Evolutionary conservation across 1,140 invertebrate genomes (phyloP), one percentile per base, ranked within the genome.

Genomic region (Sycophaga agraensis): DNA sequence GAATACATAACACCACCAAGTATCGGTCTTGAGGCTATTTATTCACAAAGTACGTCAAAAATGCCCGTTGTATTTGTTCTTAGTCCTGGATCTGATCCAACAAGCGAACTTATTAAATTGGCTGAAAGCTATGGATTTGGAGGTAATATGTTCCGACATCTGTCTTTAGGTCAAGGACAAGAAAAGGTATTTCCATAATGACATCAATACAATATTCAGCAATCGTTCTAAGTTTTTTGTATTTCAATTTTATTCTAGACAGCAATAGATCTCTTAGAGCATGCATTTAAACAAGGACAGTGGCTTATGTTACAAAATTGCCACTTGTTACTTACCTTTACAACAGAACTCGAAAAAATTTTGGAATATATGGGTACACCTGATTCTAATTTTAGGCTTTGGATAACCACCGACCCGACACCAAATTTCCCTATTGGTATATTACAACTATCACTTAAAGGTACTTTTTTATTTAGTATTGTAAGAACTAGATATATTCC

Each of bases 281-380:
- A 82, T 5, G 88, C 91, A 0, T 85, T 91, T 2, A 79, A 82
- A 0, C 85, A 90, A 72, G 93, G 94, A 1, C 87, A 91, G 68
- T 96, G 93, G 94, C 74, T 96, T 17, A 91, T 95, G 84, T 81
- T 94, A 22, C 92, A 95, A 81, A 96, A 96, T 75, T 95, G 93
- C 66, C 93, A 97, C 74, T 81, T 96, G 53, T 74, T 94, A 7
- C 81, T 93, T 0, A 81, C 82, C n/a, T 96, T 94, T 81, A 83
- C 93, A 0, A 84, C 84, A 22, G 85, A 88, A 42, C 76, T 96
- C 43, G 93, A 96, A 74, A 94, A 94, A 72, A 82, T 88, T 62
- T 74, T 96, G 39, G 92, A 94, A 66, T 84, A 87, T 67, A 84
- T 92, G 54, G 84, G 79, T 42, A 89, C 88, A 68, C 90, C 91